Base-by-base conservation (phyloP, 2,797 vertebrate genomes). In the Sorex maritimensis region DNA sequence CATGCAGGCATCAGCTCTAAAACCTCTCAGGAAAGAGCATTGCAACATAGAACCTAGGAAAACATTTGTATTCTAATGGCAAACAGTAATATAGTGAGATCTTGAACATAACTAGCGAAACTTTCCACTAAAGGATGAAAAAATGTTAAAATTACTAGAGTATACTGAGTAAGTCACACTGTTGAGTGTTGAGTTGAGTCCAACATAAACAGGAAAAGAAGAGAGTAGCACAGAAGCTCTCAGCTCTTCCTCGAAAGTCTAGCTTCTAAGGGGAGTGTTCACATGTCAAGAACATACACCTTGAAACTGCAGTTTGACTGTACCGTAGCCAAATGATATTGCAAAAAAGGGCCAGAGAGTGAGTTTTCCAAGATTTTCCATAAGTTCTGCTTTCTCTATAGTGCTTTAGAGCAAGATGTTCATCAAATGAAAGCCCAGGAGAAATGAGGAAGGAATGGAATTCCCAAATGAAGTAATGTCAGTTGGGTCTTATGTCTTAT, bases 121-220 rank as follows among this genome's bases (percentile, higher is more conserved):
- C 30, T 69, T 5, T 44, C 2, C 41, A 44, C 41, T 67, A 86
- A 95, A 94, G 80, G 41, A 88, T 15, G 30, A 81, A 41, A 88
- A 93, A 94, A 93, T 3, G 41, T 81, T 72, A 82, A 44, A 1
- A 28, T 30, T 80, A 91, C 61, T 80, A 55, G 92, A 38, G 92
- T 85, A 81, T 0, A 7, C 55, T 38, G 75, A 85, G 55, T 1
- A 61, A 88, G 69, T 80, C 15, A 63, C 15, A 86, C n/a, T 5
- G 0, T 44, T 61, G 58, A 75, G 92, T 30, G 26, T 26, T 26
- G 69, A 93, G 61, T 23, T 26, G 21, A 2, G 61, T 95, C 96
- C 95, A 95, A 83, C 12, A 84, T 15, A 95, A 97, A 96, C 90
- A 94, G 67, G 86, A 91, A 85, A 81, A 86, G 94, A 93, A 95